Evolutionary conservation across 2,888 invertebrate genomes (phyloP).

Genomic region (Drosophila cracens): DNA sequence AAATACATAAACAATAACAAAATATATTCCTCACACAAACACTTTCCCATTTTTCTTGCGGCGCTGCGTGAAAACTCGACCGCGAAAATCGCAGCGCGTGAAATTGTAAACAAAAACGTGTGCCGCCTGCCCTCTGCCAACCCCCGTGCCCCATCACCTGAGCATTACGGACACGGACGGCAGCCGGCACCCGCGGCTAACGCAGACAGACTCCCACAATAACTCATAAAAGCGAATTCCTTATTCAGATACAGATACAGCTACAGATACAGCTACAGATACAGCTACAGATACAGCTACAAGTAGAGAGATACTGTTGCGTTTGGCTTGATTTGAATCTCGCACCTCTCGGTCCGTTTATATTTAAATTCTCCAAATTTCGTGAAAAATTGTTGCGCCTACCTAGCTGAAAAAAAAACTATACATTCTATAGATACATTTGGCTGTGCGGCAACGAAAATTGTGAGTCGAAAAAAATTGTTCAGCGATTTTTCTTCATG

Average conservation of each 20-base stretch:
- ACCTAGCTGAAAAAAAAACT: slow-evolving; percentile 22
- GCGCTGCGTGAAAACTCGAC: slow-evolving; percentile 76
- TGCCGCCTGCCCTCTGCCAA: slow-evolving; percentile 1
- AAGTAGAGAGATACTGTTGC: slow-evolving; percentile 18
- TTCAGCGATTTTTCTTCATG: slow-evolving; percentile 79
- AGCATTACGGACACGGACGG: slow-evolving; percentile 7
- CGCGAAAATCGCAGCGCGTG: slow-evolving; percentile 78
- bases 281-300: neutral
- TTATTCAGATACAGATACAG: slow-evolving; percentile 40
- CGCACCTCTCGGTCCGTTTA: slow-evolving; percentile 75
- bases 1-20: slow-evolving; percentile 84
- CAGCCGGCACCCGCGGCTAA: slow-evolving; percentile 68
- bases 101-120: slow-evolving; percentile 76
- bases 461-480: slow-evolving; percentile 77
- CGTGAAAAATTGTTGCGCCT: slow-evolving; percentile 64
- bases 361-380: slow-evolving; percentile 73
- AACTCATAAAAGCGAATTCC: slow-evolving; percentile 68
- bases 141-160: neutral
- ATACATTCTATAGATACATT: slow-evolving; percentile 15
- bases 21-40: slow-evolving; percentile 72
- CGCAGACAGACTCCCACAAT: slow-evolving; percentile 77
- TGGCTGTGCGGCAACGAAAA: slow-evolving; percentile 24
- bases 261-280: slow-evolving; percentile 18
- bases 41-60: slow-evolving; percentile 60
- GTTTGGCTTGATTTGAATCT: slow-evolving; percentile 61